Base-by-base conservation (phyloP, 2,797 vertebrate species). In the Pseudocheirus occidentalis region DNA sequence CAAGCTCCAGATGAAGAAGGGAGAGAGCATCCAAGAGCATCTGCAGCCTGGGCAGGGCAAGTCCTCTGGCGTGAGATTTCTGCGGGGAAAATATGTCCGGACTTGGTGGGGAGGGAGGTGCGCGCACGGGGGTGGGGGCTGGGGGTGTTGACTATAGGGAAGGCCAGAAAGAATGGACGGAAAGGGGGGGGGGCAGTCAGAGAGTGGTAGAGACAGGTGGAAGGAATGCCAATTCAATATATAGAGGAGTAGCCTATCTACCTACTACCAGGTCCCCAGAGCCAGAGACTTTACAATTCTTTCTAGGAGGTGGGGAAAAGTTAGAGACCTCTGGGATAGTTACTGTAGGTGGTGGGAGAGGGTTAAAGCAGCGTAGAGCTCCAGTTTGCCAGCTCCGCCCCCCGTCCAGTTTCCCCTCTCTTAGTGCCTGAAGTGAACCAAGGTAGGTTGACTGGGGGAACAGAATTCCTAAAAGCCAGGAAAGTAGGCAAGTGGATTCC, bases 251-350 rank as follows among this genome's bases (percentile, higher is more conserved):
- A 59, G 18, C 3, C 7, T 62, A 29, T 34, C 55, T 50, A 28
- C 50, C 31, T 56, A 92, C 46, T 54, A 29, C 58, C n/a, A 54
- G 62, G 54, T 52, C 66, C 90, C 56, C 81, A 18, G 0, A 11
- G 0, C n/a, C 93, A 29, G 95, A 97, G 97, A 97, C 96, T 53
- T 96, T 55, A 29, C 54, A 94, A 93, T 89, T 58, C 50, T 46
- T 89, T 28, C 52, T 54, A 18, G 0, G 16, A 18, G n/a, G 16
- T 52, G n/a, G 90, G 27, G 46, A 31, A 92, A 96, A 96, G 95
- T 97, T 97, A 18, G 91, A 66, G 52, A 90, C 18, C 55, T 59
- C 73, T 52, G 87, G 62, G 29, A 92, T n/a, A 29, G 18, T 12
- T 16, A 5, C 91, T 31, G 62, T 0, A 58, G 6, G 50, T 62